These are phyloP conservation scores for Eubucco bourcierii DNA, from an alignment of 2,113 vertebrate genomes.

Conservation along the genomic window DNA sequence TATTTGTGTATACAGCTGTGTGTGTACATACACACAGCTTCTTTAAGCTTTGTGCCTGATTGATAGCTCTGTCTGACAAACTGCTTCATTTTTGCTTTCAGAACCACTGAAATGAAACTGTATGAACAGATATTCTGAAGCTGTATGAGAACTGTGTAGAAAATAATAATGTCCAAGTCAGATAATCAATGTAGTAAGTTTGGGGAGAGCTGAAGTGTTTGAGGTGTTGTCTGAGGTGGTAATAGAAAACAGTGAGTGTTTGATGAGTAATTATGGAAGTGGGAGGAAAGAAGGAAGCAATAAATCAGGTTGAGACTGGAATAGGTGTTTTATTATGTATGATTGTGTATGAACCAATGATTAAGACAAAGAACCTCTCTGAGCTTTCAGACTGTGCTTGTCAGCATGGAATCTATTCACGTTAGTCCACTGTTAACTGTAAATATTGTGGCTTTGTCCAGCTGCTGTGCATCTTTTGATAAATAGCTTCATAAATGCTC, in stretches of 20 bases:
- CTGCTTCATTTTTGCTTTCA: not conserved
- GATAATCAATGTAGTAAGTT: not conserved
- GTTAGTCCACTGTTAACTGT: not conserved
- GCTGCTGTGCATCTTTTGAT: not conserved
- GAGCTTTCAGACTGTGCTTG: constrained; percentile 3
- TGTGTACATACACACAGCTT: not conserved
- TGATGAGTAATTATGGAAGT: constrained; percentile 46
- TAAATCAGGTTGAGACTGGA: constrained; percentile 46
- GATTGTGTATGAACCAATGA: constrained; percentile 31
- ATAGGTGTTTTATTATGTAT: constrained; percentile 50
- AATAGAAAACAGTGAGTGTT: constrained; percentile 42
- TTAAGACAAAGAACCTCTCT: constrained; percentile 47
- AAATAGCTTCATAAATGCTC: constrained; percentile 19
- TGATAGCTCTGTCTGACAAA: not conserved
- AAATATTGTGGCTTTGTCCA: constrained; percentile 18
- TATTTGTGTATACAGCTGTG: not conserved
- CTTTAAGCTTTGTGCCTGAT: not conserved
- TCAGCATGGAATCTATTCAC: not conserved
- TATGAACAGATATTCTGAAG: not conserved
- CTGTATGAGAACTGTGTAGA: not conserved
- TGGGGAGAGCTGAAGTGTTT: constrained; percentile 18
- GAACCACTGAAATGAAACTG: not conserved
- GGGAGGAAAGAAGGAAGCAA: constrained; percentile 31
- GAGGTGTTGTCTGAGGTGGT: constrained; percentile 32
- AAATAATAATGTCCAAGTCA: not conserved